These are phyloP conservation scores for Sciurus niger DNA, from an alignment of 2,113 vertebrate species.

Conservation along the genomic window DNA sequence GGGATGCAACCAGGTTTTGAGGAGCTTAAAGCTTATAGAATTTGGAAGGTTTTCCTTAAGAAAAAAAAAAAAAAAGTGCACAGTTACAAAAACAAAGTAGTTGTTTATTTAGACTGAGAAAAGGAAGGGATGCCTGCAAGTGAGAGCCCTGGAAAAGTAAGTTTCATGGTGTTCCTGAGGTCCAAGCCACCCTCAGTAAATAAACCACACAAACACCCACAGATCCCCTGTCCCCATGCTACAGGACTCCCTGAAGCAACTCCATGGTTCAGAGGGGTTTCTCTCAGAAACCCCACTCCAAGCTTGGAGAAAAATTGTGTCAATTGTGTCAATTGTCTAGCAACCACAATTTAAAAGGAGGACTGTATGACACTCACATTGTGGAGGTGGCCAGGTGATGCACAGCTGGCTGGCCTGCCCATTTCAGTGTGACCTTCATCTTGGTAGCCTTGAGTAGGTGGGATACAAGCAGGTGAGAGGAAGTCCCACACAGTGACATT, in stretches of 20 bases:
- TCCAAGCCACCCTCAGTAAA: neutral
- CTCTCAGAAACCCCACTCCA: no score
- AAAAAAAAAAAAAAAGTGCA: neutral
- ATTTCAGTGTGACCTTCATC: neutral
- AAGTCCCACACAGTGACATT: neutral
- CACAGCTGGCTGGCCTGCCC: neutral
- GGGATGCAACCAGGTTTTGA: neutral
- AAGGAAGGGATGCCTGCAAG: neutral
- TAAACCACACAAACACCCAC: neutral
- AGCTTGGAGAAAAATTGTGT: neutral
- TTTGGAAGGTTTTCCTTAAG: neutral
- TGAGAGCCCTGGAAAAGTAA: neutral
- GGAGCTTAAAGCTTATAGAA: neutral
- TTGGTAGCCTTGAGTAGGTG: neutral
- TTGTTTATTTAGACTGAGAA: neutral
- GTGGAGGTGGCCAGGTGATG: neutral
- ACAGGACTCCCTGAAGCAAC: no score
- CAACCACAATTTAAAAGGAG: neutral
- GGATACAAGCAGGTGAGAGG: neutral
- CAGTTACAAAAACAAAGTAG: slow-evolving; percentile 20
- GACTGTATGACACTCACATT: neutral
- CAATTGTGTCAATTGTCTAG: neutral
- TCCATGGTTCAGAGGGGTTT: no score
- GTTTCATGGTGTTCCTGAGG: neutral
- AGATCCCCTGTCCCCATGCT: no score